Percentiles rank a stretch among this genome's conserved stretches.
Evolutionary conservation across 2,113 vertebrate species (phyloP).

Genomic region (Callopanchax toddi): DNA sequence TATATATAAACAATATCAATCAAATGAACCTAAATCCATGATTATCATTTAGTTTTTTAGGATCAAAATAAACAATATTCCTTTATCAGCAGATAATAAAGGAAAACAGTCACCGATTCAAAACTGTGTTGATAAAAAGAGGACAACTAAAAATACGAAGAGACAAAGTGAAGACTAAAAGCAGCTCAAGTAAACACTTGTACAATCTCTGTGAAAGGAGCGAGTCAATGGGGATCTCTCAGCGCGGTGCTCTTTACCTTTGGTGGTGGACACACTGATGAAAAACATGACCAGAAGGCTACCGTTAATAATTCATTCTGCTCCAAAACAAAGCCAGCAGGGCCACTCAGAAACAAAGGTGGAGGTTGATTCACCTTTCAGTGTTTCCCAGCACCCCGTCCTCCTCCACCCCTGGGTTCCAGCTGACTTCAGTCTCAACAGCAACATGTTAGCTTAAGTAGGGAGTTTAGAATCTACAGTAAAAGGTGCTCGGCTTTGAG

Average conservation of each 20-base stretch:
- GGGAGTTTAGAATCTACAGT: slow-evolving; percentile 21
- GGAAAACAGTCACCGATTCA: slow-evolving; percentile 3
- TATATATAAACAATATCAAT: too few relatives aligned
- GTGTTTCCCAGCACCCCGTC: slow-evolving; percentile 53
- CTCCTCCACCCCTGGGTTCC: slow-evolving; percentile 35
- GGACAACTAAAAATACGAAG: slow-evolving; percentile 12
- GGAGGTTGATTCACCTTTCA: slow-evolving; percentile 70
- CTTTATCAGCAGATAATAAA: slow-evolving; percentile 3
- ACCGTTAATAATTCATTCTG: slow-evolving; percentile 76
- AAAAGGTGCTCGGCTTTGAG: slow-evolving; percentile 9
- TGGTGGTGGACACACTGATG: slow-evolving; percentile 68
- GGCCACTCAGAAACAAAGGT: slow-evolving; percentile 69
- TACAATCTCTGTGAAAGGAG: slow-evolving; percentile 27
- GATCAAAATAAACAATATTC: not conserved
- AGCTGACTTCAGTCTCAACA: slow-evolving; percentile 37
- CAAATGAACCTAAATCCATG: too few relatives aligned
- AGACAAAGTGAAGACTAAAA: slow-evolving; percentile 7
- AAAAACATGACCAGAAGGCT: slow-evolving; percentile 78
- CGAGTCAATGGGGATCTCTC: slow-evolving; percentile 55
- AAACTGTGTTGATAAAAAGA: slow-evolving; percentile 5
- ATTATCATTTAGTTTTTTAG: not conserved
- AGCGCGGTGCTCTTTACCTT: slow-evolving; percentile 53
- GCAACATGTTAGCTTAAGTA: slow-evolving; percentile 29
- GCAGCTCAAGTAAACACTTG: slow-evolving; percentile 2
- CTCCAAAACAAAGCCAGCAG: slow-evolving; percentile 73